phyloP scores from a whole-genome alignment of 2,888 invertebrate species.

The Conomelus anceps region DNA sequence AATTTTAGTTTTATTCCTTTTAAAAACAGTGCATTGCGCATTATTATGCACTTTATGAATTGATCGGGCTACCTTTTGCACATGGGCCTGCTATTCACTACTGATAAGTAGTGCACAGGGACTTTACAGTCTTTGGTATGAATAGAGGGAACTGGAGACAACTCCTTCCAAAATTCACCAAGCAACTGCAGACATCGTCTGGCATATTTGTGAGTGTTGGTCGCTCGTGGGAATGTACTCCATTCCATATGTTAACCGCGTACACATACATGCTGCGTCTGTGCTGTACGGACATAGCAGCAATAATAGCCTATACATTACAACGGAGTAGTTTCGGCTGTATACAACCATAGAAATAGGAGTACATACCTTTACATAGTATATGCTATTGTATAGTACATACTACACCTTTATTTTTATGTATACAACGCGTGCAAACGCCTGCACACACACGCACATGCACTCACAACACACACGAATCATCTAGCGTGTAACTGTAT shows the following conservation, averaged over 20 bases:
- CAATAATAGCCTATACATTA: background rate
- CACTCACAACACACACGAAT: too few species aligned
- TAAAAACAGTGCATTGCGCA: too few species aligned
- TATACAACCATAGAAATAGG: too few species aligned
- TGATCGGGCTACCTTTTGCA: too few species aligned
- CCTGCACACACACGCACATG: background rate
- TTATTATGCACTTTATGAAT: too few species aligned
- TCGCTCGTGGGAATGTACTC: background rate
- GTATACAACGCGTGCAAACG: background rate
- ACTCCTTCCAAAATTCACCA: background rate
- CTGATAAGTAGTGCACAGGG: too few species aligned
- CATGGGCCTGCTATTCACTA: too few species aligned
- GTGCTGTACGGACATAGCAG: background rate
- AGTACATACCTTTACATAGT: too few species aligned
- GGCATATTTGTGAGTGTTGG: background rate
- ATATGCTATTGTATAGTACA: too few species aligned
- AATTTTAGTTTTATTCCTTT: too few species aligned
- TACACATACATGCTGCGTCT: background rate
- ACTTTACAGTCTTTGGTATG: background rate
- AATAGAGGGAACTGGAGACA: background rate
- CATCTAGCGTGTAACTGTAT: slow-evolving; percentile 5
- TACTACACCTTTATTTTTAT: too few species aligned
- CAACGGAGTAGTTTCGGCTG: background rate
- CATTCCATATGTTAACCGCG: background rate
- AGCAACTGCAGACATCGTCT: background rate